A percentile compares a stretch with the other conserved stretches of the same genome.
Conservation (phyloP, 1,140 invertebrate genomes). For the Venustaconcha ellipsiformis region DNA sequence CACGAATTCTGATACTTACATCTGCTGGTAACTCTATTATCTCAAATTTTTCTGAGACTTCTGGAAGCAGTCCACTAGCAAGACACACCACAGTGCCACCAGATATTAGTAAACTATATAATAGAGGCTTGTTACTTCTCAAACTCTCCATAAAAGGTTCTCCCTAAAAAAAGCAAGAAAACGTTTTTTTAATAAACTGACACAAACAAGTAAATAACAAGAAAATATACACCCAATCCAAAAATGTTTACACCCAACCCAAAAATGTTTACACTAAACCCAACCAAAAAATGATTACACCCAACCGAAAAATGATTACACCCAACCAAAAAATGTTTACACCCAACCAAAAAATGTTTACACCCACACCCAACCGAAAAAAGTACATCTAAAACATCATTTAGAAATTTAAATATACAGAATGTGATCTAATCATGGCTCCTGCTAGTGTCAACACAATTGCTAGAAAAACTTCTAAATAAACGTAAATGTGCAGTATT, state of each 20-base stretch:
- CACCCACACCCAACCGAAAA: too few relatives aligned
- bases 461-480: too few relatives aligned
- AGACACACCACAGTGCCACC: conserved; percentile 64
- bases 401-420: too few relatives aligned
- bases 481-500: too few relatives aligned
- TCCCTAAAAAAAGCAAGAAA: conserved; percentile 76
- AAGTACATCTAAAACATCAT: too few relatives aligned
- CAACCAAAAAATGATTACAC: too few relatives aligned
- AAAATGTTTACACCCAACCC: neutral
- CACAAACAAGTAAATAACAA: neutral
- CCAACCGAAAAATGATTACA: too few relatives aligned
- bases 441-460: too few relatives aligned
- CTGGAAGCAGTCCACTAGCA: conserved; percentile 68
- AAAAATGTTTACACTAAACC: too few relatives aligned
- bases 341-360: too few relatives aligned
- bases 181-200: neutral
- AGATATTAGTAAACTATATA: conserved; percentile 83
- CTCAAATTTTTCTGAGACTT: conserved; percentile 69
- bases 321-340: too few relatives aligned
- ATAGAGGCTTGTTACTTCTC: conserved; percentile 88
- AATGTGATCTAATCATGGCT: too few relatives aligned
- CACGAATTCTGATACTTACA: conserved; percentile 43
- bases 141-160: conserved; percentile 99
- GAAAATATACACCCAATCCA: neutral
- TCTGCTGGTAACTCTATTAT: conserved; percentile 68